Conservation (phyloP, 2,888 invertebrate genomes). For the Odontocerum albicorne region DNA sequence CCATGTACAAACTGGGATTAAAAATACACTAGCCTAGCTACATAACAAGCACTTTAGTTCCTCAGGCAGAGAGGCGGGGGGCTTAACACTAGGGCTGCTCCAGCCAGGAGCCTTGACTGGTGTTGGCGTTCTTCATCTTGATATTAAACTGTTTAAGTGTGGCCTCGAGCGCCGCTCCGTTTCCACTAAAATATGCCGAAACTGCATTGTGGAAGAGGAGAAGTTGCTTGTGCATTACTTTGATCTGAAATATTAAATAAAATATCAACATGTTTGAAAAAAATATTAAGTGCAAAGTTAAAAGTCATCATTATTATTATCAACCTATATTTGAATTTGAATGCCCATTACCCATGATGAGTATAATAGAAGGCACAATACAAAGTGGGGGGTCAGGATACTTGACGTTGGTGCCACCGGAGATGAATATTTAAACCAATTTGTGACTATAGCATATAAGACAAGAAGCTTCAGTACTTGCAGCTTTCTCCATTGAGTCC, state of each 20-base stretch:
- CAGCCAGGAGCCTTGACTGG: conserved; percentile 33
- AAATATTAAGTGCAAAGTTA: too few species aligned
- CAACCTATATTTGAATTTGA: too few species aligned
- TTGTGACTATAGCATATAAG: too few species aligned
- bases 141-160: conserved; percentile 95
- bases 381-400: too few species aligned
- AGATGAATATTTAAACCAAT: too few species aligned
- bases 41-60: conserved; percentile 16
- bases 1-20: conserved; percentile 11
- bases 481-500: too few species aligned
- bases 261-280: too few species aligned
- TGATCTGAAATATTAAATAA: conserved; percentile 68
- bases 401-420: too few species aligned
- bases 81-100: conserved; percentile 34
- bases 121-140: conserved; percentile 57
- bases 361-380: too few species aligned
- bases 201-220: conserved; percentile 95
- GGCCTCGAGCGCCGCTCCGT: conserved; percentile 89
- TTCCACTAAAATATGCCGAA: conserved; percentile 96
- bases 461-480: too few species aligned
- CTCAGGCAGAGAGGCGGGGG: neutral
- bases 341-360: too few species aligned
- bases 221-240: conserved; percentile 98
- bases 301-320: too few species aligned
- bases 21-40: conserved; percentile 23